Evolutionary conservation across 2,888 invertebrate species (phyloP), one percentile per base, ranked within the genome.

Genomic region (Lasioglossum marginatum): DNA sequence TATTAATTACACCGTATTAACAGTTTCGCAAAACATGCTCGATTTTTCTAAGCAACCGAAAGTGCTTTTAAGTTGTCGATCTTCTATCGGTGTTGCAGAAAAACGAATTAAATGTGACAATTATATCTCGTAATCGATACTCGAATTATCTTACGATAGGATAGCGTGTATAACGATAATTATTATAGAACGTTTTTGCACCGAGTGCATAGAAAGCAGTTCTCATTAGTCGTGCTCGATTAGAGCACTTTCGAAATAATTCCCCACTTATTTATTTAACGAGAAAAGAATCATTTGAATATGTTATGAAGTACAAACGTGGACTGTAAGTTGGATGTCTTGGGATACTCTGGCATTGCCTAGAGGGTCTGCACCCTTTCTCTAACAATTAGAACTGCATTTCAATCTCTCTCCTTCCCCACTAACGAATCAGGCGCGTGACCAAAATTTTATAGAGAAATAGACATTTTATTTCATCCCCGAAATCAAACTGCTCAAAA

Each of bases 231-330:
- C 48, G 66, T 77, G 77, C 19, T 34, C 45, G 68, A 48, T 66
- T 23, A 8, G 14, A 6, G 6, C 34, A 34, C 76, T 76, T 77
- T 77, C 77, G 68, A 77, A 77, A 68, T 63, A 76, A 76, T 43
- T 48, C 8, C n/a, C 1, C 27, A 34, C 8, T 66, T 2, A 31
- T 19, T 40, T 76, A 31, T 31, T 27, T 34, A n/a, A 34, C n/a
- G 6, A 57, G n/a, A n/a, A 10, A n/a, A n/a, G 57, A 57, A 57
- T n/a, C 34, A 37, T 57, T 52, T 14, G 23, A 52, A 27, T 63
- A 16, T 6, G 31, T 27, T 14, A 43, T 45, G n/a, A 43, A 71
- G 16, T 31, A 19, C 34, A 66, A 66, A 34, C 2, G 16, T 27
- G 16, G 16, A 63, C 4, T 27, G 27, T 63, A 27, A 23, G n/a